Conservation (phyloP, 1,140 invertebrate genomes). For the Cepaea nemoralis region DNA sequence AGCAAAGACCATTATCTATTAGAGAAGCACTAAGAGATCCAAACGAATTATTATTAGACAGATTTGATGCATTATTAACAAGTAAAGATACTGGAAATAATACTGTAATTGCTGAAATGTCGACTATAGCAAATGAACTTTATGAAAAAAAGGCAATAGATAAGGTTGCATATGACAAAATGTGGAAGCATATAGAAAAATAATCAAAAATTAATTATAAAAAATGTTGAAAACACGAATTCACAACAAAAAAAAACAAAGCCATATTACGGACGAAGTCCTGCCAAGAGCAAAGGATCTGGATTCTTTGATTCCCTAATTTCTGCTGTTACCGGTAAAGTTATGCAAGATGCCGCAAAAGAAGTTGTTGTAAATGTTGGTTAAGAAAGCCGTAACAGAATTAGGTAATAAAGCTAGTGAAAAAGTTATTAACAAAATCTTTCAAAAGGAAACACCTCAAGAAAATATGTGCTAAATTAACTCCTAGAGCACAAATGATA, state of each 20-base stretch:
- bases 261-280: neutral
- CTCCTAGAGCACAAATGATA: neutral
- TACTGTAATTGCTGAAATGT: neutral
- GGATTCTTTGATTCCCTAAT: neutral
- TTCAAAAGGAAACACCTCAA: no score
- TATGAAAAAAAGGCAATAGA: neutral
- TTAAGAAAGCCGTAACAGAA: neutral
- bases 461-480: neutral
- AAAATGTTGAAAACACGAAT: neutral
- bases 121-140: neutral
- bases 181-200: neutral
- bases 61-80: neutral
- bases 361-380: conserved; percentile 1
- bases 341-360: neutral
- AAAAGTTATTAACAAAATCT: neutral
- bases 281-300: neutral
- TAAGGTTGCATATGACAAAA: neutral
- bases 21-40: neutral
- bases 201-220: neutral
- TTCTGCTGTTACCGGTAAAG: neutral
- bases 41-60: neutral
- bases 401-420: conserved; percentile 5
- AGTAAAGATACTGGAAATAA: neutral
- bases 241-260: neutral
- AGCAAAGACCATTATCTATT: neutral